These are phyloP conservation scores for Rattus rattus DNA, from an alignment of 2,113 vertebrate genomes.

Conservation along the genomic window DNA sequence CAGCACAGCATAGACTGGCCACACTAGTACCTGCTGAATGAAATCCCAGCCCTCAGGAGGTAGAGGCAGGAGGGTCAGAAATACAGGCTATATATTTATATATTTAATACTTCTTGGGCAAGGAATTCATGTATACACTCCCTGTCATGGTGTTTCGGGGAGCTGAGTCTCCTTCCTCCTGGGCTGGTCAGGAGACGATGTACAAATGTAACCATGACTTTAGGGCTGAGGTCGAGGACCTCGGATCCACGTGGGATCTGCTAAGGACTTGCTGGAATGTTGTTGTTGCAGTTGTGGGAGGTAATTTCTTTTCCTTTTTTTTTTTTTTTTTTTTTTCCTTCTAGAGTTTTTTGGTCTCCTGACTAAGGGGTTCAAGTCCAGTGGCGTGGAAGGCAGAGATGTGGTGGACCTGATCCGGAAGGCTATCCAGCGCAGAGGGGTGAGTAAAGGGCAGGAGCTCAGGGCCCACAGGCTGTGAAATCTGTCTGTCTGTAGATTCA, in stretches of 20 bases:
- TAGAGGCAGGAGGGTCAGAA: background rate
- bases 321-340: background rate
- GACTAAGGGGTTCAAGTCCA: slow-evolving; percentile 96
- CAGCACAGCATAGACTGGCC: no score
- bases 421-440: slow-evolving; percentile 94
- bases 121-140: background rate
- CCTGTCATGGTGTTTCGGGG: background rate
- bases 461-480: background rate
- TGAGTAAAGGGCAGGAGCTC: slow-evolving; percentile 75
- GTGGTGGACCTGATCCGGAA: slow-evolving; percentile 93
- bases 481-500: slow-evolving; percentile 7
- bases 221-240: background rate
- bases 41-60: background rate
- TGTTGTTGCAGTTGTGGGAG: background rate
- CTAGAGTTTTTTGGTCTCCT: slow-evolving; percentile 92
- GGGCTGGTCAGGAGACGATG: background rate
- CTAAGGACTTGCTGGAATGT: background rate
- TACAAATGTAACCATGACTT: background rate
- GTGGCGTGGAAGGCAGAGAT: slow-evolving; percentile 95
- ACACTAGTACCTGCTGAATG: no score
- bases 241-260: background rate
- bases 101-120: background rate
- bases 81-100: background rate
- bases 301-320: background rate
- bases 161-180: background rate